phyloP scores from a whole-genome alignment of 2,113 vertebrate species.

The Myiopsitta monachus region DNA sequence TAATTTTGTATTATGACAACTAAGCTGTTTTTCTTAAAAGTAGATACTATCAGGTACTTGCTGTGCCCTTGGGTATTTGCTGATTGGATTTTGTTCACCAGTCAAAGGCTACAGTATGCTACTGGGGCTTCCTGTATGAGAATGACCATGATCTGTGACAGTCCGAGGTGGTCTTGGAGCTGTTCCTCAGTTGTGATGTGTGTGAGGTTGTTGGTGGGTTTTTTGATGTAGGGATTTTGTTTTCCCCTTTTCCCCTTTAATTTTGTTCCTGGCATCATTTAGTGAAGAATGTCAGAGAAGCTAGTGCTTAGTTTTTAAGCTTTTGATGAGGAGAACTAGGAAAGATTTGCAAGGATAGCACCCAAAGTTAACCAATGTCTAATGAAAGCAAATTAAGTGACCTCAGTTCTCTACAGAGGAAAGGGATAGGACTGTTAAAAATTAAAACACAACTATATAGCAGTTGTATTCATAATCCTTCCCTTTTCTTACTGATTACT shows the following conservation, averaged over 20 bases:
- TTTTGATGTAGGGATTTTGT: neutral
- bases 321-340: neutral
- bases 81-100: neutral
- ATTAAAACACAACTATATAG: neutral
- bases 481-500: neutral
- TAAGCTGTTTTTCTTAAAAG: neutral
- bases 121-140: neutral
- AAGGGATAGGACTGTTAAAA: neutral
- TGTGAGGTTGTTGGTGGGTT: neutral
- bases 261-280: neutral
- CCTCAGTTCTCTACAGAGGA: neutral
- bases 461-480: neutral
- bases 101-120: neutral
- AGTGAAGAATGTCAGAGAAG: neutral
- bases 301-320: neutral
- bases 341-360: neutral
- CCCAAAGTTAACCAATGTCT: neutral
- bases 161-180: neutral
- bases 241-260: accelerated
- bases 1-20: neutral
- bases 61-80: neutral
- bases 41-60: neutral
- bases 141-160: neutral
- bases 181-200: accelerated
- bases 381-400: neutral